Percentiles rank a stretch among this genome's conserved stretches.
These are phyloP conservation scores for Felis catus DNA, from an alignment of 2,113 vertebrate species.

Conservation along the genomic window F.catus_Fca126_mat1.0 CM031416.1:64405501-64406000, in stretches of 20 bases:
- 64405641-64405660: too few relatives aligned
- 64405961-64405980: background rate
- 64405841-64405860: background rate
- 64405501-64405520: background rate
- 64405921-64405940: background rate
- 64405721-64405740: too few relatives aligned
- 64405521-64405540: too few relatives aligned
- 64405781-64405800: background rate
- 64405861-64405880: background rate
- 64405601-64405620: too few relatives aligned
- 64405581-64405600: too few relatives aligned
- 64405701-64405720: too few relatives aligned
- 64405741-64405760: background rate
- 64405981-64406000: background rate
- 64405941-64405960: background rate
- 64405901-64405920: background rate
- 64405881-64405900: background rate
- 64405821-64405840: background rate
- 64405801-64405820: background rate
- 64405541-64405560: too few relatives aligned
- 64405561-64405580: too few relatives aligned
- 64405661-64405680: too few relatives aligned
- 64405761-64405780: background rate
- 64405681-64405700: too few relatives aligned
- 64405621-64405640: too few relatives aligned